phyloP scores from a whole-genome alignment of 2,888 invertebrate species.

The Hoplodrina blanda region DNA sequence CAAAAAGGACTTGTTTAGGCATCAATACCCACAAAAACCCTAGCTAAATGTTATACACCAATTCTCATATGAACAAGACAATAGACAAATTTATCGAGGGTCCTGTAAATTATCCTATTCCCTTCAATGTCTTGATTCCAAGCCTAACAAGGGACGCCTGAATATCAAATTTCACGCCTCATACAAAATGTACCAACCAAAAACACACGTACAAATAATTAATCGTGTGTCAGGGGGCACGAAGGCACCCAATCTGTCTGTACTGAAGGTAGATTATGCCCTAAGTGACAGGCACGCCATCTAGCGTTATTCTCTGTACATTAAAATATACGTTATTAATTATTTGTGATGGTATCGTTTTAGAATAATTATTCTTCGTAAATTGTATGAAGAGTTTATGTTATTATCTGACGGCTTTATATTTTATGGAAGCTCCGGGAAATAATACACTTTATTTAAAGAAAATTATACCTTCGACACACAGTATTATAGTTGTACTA shows the following conservation, averaged over 20 bases:
- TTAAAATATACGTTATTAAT: constrained; percentile 32
- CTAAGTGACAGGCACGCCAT: constrained; percentile 45
- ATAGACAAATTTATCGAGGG: constrained; percentile 1
- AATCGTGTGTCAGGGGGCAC: constrained; percentile 45
- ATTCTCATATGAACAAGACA: not conserved
- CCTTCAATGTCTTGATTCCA: constrained; percentile 20
- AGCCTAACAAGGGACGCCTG: constrained; percentile 1
- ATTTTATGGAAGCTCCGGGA: no score
- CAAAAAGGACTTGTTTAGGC: no score
- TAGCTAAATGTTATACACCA: not conserved
- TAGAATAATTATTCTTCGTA: not conserved
- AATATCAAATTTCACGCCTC: constrained; percentile 30
- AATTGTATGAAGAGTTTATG: not conserved
- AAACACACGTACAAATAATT: constrained; percentile 54
- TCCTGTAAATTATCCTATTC: constrained; percentile 1
- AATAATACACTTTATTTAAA: no score
- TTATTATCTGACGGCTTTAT: no score
- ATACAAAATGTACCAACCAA: constrained; percentile 43
- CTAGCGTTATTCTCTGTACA: constrained; percentile 14
- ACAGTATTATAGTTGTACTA: no score
- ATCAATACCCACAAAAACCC: not conserved
- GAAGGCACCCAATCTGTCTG: constrained; percentile 13
- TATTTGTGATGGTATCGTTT: constrained; percentile 4
- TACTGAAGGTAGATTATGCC: constrained; percentile 37
- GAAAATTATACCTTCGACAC: no score